Evolutionary conservation across 2,113 vertebrate genomes (phyloP).

Genomic region (Vidua macroura): DNA sequence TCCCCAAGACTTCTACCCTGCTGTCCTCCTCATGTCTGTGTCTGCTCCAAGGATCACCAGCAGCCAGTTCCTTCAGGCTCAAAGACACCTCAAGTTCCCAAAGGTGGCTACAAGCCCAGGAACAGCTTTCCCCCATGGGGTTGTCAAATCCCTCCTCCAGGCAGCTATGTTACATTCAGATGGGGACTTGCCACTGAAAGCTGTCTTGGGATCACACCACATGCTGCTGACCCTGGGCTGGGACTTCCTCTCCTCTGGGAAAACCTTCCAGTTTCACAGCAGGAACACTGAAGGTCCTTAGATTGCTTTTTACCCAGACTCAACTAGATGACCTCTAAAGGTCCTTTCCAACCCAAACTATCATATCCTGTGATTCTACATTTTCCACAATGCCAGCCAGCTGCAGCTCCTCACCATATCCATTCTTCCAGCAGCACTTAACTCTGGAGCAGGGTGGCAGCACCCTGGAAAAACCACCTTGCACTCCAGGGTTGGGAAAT

Average conservation of each 20-base stretch:
- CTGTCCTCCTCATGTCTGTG: fast-evolving
- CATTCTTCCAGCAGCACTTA: background rate
- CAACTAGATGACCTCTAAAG: background rate
- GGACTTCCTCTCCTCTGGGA: background rate
- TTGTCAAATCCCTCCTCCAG: background rate
- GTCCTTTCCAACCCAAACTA: background rate
- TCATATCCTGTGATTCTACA: background rate
- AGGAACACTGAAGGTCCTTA: background rate
- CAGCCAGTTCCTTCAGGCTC: background rate
- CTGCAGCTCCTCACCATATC: background rate
- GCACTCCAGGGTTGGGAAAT: background rate
- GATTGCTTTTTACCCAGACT: background rate
- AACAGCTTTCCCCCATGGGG: background rate
- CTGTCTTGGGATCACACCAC: background rate
- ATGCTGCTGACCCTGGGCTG: background rate
- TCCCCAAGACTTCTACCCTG: background rate
- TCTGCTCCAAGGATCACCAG: background rate
- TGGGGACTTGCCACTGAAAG: background rate
- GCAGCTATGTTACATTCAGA: fast-evolving
- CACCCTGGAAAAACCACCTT: background rate
- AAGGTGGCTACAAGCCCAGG: background rate
- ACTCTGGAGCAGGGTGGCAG: background rate
- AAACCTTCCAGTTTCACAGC: background rate
- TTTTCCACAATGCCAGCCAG: background rate
- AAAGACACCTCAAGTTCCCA: background rate